Evolutionary conservation across 1,140 invertebrate genomes (phyloP).

Genomic region (Dendrolimus punctatus): DNA sequence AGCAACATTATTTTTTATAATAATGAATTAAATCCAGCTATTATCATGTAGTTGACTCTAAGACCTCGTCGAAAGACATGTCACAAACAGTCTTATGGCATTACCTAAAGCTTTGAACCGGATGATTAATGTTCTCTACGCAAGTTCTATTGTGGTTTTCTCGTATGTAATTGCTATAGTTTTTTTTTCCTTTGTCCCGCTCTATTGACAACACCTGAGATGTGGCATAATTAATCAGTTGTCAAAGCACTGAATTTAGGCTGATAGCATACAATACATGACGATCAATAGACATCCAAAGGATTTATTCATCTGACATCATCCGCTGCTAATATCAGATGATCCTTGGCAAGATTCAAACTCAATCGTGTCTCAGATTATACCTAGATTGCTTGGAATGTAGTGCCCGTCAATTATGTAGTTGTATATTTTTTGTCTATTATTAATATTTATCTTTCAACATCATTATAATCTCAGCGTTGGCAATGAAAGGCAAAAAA

Average conservation of each 20-base stretch:
- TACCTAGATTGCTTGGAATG: constrained; percentile 12
- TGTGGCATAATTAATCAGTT: constrained; percentile 55
- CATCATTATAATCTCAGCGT: constrained; percentile 27
- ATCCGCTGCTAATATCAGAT: constrained; percentile 31
- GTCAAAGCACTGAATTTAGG: constrained; percentile 54
- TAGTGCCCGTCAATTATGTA: constrained; percentile 7
- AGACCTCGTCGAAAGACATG: constrained; percentile 28
- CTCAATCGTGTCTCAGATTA: constrained; percentile 30
- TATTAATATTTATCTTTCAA: constrained; percentile 23
- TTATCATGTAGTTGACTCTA: neutral
- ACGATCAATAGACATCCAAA: constrained; percentile 51
- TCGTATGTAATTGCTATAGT: constrained; percentile 42
- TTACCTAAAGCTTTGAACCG: constrained; percentile 31
- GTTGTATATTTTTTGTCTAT: constrained; percentile 12
- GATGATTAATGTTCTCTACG: constrained; percentile 48
- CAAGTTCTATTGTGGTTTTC: constrained; percentile 37
- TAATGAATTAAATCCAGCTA: too few relatives aligned
- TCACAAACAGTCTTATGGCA: constrained; percentile 29
- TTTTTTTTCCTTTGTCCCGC: constrained; percentile 26
- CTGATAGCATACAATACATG: constrained; percentile 37
- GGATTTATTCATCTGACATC: constrained; percentile 44
- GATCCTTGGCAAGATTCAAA: constrained; percentile 35
- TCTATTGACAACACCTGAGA: constrained; percentile 62
- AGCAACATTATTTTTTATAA: constrained; percentile 20
- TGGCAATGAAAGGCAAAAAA: constrained; percentile 33